These are phyloP conservation scores for Chelonus formosanus DNA, from an alignment of 2,888 invertebrate genomes.

Conservation along the genomic window DNA sequence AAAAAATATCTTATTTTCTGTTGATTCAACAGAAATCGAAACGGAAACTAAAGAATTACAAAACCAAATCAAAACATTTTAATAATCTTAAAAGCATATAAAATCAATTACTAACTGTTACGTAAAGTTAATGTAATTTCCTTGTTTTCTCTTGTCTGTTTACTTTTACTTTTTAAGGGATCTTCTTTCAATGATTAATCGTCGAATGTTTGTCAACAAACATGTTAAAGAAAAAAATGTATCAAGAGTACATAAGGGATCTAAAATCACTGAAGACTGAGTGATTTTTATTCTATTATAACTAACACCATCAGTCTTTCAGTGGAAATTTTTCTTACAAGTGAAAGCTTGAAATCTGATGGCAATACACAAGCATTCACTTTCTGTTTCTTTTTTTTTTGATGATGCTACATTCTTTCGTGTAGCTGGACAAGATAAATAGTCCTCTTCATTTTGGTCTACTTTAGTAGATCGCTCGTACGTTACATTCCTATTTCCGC, in stretches of 20 bases:
- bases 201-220: conserved; percentile 35
- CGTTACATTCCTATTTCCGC: conserved; percentile 5
- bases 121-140: too few species aligned
- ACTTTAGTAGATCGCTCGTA: conserved; percentile 13
- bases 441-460: conserved; percentile 24
- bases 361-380: not conserved
- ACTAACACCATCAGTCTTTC: conserved; percentile 52
- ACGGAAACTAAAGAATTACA: too few species aligned
- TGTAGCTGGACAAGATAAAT: conserved; percentile 21
- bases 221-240: not conserved
- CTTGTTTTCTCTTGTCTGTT: not conserved
- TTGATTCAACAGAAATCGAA: too few species aligned
- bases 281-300: conserved; percentile 53
- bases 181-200: conserved; percentile 36
- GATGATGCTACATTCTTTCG: not conserved
- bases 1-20: too few species aligned
- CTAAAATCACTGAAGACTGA: conserved; percentile 39
- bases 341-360: conserved; percentile 31
- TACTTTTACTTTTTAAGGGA: conserved; percentile 19
- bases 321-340: conserved; percentile 42
- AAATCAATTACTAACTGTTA: too few species aligned
- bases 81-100: too few species aligned
- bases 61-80: too few species aligned
- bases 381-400: conserved; percentile 1
- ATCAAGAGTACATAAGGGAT: conserved; percentile 43